Conservation (phyloP, 2,113 vertebrate species). For the Psilopsiagon aurifrons region DNA sequence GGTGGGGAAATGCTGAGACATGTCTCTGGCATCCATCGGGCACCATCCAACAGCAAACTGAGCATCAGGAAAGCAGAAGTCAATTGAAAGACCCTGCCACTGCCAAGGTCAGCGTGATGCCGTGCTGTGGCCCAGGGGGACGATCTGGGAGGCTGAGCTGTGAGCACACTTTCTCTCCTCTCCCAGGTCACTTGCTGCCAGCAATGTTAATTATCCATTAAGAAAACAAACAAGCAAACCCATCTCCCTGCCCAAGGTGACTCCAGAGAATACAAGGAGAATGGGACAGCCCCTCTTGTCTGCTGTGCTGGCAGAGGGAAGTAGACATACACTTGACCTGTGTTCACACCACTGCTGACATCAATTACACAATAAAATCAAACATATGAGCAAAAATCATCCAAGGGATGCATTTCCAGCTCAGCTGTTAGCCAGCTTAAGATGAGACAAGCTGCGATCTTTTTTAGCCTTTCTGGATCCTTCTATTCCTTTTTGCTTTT, state of each 20-base stretch:
- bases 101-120: neutral
- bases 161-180: neutral
- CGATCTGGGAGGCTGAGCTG: neutral
- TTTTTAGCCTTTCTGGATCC: neutral
- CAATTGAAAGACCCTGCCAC: neutral
- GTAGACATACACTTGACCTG: neutral
- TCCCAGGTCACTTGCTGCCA: conserved; percentile 18
- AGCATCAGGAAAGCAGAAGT: neutral
- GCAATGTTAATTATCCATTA: conserved; percentile 53
- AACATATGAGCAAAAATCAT: neutral
- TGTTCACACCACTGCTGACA: neutral
- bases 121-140: neutral
- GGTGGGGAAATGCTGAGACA: neutral
- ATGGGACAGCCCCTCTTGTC: neutral
- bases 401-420: neutral
- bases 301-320: neutral
- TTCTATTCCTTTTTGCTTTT: neutral
- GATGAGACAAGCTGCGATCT: neutral
- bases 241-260: neutral
- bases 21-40: neutral
- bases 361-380: neutral
- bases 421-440: neutral
- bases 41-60: neutral
- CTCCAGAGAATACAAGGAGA: neutral
- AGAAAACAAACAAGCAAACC: neutral